These are phyloP conservation scores for Matsumyia berberina DNA, from an alignment of 2,888 invertebrate species.

Conservation along the genomic window DNA sequence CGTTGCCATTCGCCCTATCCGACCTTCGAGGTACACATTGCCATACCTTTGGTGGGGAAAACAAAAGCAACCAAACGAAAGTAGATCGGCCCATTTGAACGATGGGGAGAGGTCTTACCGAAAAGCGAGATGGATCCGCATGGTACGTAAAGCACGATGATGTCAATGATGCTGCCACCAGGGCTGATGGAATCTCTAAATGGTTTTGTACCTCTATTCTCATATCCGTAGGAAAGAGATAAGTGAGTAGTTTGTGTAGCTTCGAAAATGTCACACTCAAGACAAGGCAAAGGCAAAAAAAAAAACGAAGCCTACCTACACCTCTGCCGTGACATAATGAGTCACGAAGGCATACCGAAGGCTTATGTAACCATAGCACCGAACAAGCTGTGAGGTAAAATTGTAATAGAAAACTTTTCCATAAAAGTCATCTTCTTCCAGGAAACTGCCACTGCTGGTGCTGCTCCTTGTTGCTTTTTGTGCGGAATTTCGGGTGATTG, in stretches of 20 bases:
- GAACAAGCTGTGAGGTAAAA: slow-evolving; percentile 52
- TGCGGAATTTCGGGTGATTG: slow-evolving; percentile 52
- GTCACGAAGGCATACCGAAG: slow-evolving; percentile 34
- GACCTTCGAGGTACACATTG: slow-evolving; percentile 23
- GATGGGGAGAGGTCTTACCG: neutral
- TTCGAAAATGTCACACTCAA: slow-evolving; percentile 48
- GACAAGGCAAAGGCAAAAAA: neutral
- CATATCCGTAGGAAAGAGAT: slow-evolving; percentile 47
- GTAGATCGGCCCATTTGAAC: slow-evolving; percentile 30
- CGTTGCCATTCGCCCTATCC: neutral
- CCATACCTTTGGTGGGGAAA: neutral
- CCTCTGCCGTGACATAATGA: slow-evolving; percentile 34
- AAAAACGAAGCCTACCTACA: slow-evolving; percentile 2
- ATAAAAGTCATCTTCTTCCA: slow-evolving; percentile 59
- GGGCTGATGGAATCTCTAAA: slow-evolving; percentile 60
- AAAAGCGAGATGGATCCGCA: slow-evolving; percentile 11
- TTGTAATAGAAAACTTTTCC: slow-evolving; percentile 65
- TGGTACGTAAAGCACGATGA: slow-evolving; percentile 50
- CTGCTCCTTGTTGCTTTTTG: slow-evolving; percentile 20
- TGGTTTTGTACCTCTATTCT: slow-evolving; percentile 48
- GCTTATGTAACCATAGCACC: slow-evolving; percentile 5
- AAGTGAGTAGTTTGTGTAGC: slow-evolving; percentile 59
- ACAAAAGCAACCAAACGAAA: slow-evolving; percentile 28
- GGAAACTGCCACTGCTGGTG: slow-evolving; percentile 23
- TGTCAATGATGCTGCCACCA: slow-evolving; percentile 24